A percentile compares a stretch with the other conserved stretches of the same genome.
Evolutionary conservation across 1,140 invertebrate genomes (phyloP).

Genomic region (Apocrypta bakeri): DNA sequence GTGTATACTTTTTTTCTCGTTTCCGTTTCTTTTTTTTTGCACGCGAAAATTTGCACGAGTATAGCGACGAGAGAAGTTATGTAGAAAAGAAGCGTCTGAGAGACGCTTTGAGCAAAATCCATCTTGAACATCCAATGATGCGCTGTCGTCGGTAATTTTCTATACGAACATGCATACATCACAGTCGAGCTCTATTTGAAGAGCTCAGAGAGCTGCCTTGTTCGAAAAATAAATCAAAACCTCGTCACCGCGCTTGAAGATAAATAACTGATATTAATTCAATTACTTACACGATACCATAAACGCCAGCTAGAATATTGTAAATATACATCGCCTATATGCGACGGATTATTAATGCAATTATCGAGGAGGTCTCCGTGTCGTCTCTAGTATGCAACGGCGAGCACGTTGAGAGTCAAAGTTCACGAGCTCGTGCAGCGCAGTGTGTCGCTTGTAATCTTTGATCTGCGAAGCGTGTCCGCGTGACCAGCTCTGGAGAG

Average conservation of each 20-base stretch:
- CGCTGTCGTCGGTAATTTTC: not conserved
- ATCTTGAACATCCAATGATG: conserved; percentile 2
- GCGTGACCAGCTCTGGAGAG: conserved; percentile 50
- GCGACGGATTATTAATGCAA: conserved; percentile 4
- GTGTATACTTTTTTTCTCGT: not conserved
- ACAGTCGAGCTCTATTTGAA: not conserved
- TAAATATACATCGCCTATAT: not conserved
- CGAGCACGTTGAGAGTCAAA: conserved; percentile 14
- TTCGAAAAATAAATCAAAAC: no score
- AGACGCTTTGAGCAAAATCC: not conserved
- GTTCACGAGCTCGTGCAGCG: conserved; percentile 32
- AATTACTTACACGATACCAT: no score
- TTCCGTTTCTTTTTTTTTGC: not conserved
- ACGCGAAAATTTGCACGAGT: not conserved
- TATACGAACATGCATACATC: not conserved
- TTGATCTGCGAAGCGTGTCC: conserved; percentile 56
- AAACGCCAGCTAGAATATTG: no score
- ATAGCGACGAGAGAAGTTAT: not conserved
- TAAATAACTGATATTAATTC: no score
- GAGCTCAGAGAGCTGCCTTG: not conserved
- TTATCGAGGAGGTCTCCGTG: not conserved
- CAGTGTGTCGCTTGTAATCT: conserved; percentile 50
- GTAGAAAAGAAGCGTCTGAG: not conserved
- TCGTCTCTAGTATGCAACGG: not conserved
- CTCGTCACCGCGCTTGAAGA: not conserved